Evolutionary conservation across 1,140 invertebrate genomes (phyloP), one percentile per base, ranked within the genome.

Genomic region (Sitodiplosis mosellana): DNA sequence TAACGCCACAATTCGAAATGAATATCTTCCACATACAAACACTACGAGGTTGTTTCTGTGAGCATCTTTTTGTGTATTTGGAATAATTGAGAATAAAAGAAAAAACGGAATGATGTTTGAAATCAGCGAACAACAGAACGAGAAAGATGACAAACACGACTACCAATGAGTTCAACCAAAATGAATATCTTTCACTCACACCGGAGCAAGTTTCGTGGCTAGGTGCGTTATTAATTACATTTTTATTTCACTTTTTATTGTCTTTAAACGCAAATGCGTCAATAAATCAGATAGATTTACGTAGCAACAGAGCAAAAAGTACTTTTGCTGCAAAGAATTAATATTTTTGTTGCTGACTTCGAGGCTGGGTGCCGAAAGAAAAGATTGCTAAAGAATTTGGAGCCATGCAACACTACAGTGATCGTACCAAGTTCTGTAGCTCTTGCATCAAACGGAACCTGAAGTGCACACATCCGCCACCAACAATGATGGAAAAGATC

Each of bases 201-300:
- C 63, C 69, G 21, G 71, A 72, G 17, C 71, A 79, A 54, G 69
- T 81, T 1, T 81, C 80, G 14, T 83, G 80, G 80, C 80, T 83
- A 52, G 76, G 77, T 80, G 59, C 68, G 68, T 59, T 18, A 2
- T 33, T 37, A 10, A 40, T 48, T 34, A 8, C 27, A 43, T 33
- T 19, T 36, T 18, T 43, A 36, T 36, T 36, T n/a, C n/a, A n/a
- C 8, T 36, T 36, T 36, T 36, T 10, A 10, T 14, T 7, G 14
- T 34, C 7, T 7, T 14, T 14, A 34, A 14, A 34, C n/a, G n/a
- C n/a, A n/a, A n/a, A n/a, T n/a, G n/a, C n/a, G n/a, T 69, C 71
- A 27, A 27, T 27, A 27, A 10, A 27, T 27, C 27, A 27, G 10
- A 5, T 27, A 5, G 10, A 27, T 27, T 27, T 5, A 10, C 3